These are phyloP conservation scores for Nephrotoma guestfalica DNA, from an alignment of 2,888 invertebrate genomes.

Conservation along the genomic window DNA sequence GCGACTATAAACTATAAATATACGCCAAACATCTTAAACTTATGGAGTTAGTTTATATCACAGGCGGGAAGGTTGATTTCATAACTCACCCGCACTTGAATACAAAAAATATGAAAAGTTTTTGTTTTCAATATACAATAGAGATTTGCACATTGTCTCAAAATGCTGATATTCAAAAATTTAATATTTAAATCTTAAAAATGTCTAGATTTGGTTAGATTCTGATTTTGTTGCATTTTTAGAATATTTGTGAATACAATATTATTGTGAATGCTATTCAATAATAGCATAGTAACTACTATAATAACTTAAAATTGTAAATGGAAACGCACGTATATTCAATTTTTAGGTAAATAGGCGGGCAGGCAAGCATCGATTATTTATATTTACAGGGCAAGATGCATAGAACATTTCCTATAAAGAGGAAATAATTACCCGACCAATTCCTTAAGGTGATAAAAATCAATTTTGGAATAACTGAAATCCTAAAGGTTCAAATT, in stretches of 20 bases:
- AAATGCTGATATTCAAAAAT: neutral
- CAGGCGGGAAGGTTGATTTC: neutral
- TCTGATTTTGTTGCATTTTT: neutral
- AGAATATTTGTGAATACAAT: neutral
- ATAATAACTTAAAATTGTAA: no score
- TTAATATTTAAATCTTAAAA: neutral
- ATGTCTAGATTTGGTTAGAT: neutral
- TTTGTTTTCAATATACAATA: neutral
- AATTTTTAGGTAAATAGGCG: no score
- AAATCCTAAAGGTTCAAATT: no score
- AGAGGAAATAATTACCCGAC: no score
- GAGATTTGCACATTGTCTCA: neutral
- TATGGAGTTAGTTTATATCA: neutral
- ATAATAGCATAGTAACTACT: no score
- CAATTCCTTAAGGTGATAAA: no score
- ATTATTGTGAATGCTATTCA: neutral
- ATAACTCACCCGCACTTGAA: neutral
- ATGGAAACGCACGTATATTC: no score
- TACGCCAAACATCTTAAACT: neutral
- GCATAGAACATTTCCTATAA: no score
- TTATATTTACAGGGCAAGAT: no score
- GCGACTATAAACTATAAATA: conserved; percentile 5
- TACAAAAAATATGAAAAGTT: neutral
- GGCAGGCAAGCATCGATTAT: no score
- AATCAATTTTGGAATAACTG: no score